A percentile compares a stretch with the other conserved stretches of the same genome.
Evolutionary conservation across 1,140 invertebrate species (phyloP).

Genomic region (Zaprionus nigranus): DNA sequence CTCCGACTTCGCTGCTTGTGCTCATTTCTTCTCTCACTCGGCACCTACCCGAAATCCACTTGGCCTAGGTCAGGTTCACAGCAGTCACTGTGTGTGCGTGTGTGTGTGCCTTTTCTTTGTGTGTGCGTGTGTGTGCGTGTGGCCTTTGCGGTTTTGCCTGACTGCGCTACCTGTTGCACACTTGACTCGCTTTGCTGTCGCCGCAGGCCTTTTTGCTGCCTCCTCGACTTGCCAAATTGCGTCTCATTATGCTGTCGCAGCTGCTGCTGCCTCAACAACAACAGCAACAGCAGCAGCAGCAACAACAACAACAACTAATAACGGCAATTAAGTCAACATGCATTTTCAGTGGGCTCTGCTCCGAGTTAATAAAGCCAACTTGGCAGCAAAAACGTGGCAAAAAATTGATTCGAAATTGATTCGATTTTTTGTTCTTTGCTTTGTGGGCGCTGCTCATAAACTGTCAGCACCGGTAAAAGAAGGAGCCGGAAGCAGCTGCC

Average conservation of each 20-base stretch:
- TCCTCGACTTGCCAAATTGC: slow-evolving; percentile 39
- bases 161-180: slow-evolving; percentile 70
- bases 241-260: slow-evolving; percentile 65
- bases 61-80: slow-evolving; percentile 76
- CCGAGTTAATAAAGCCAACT: slow-evolving; percentile 57
- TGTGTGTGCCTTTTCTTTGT: slow-evolving; percentile 33
- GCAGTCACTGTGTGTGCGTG: slow-evolving; percentile 9
- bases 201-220: slow-evolving; percentile 40
- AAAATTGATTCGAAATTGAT: slow-evolving; percentile 72
- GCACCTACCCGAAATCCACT: slow-evolving; percentile 75
- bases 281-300: neutral
- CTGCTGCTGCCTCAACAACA: slow-evolving; percentile 38
- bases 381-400: slow-evolving; percentile 14
- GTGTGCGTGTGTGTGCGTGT: slow-evolving; percentile 54
- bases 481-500: slow-evolving; percentile 47
- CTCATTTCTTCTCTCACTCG: slow-evolving; percentile 15
- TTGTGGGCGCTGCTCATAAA: slow-evolving; percentile 53
- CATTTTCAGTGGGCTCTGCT: slow-evolving; percentile 47
- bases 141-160: slow-evolving; percentile 63
- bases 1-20: slow-evolving; percentile 43
- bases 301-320: slow-evolving; percentile 60
- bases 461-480: slow-evolving; percentile 60
- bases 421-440: slow-evolving; percentile 18
- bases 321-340: slow-evolving; percentile 77
- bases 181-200: slow-evolving; percentile 7